A percentile compares a stretch with the other conserved stretches of the same genome.
These are phyloP conservation scores for Meandrina meandrites DNA, from an alignment of 92 coral and sea anemone species.

Conservation along the genomic window DNA sequence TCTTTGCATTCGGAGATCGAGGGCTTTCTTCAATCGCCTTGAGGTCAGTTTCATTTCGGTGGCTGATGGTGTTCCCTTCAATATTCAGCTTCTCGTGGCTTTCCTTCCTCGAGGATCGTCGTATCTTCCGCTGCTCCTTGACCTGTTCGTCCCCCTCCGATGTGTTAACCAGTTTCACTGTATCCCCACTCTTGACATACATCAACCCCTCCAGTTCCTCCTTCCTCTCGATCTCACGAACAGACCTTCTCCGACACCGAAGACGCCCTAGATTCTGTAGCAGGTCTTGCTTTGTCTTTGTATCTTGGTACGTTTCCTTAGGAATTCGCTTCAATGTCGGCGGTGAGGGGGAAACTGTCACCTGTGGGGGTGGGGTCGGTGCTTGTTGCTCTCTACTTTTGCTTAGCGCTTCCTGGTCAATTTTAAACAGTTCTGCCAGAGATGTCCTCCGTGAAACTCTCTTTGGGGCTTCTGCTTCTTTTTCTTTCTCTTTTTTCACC, in stretches of 20 bases:
- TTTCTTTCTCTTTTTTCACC: conserved; percentile 44
- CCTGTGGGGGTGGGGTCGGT: conserved; percentile 44
- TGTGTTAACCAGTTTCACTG: conserved; percentile 85
- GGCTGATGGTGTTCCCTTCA: conserved; percentile 32
- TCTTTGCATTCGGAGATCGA: conserved; percentile 41
- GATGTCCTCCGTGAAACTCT: conserved; percentile 85
- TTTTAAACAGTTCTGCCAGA: conserved; percentile 86
- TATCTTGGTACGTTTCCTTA: conserved; percentile 44
- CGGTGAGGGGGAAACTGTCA: conserved; percentile 23
- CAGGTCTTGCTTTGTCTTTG: conserved; percentile 68
- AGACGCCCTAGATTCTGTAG: conserved; percentile 75
- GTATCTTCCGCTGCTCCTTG: conserved; percentile 76
- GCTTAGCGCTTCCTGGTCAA: conserved; percentile 56
- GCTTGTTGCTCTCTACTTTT: conserved; percentile 45
- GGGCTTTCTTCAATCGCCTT: conserved; percentile 52
- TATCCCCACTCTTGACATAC: conserved; percentile 87
- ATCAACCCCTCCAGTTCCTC: conserved; percentile 88
- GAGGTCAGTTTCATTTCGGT: conserved; percentile 48
- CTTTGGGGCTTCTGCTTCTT: conserved; percentile 62
- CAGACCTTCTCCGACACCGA: conserved; percentile 80
- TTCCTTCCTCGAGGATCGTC: conserved; percentile 79
- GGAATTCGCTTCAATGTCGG: conserved; percentile 12
- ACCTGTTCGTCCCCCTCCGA: conserved; percentile 82
- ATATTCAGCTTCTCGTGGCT: conserved; percentile 69
- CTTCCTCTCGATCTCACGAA: conserved; percentile 84